These are phyloP conservation scores for Xenotilapia longispinis DNA, from an alignment of 2,113 vertebrate species.

Conservation along the genomic window DNA sequence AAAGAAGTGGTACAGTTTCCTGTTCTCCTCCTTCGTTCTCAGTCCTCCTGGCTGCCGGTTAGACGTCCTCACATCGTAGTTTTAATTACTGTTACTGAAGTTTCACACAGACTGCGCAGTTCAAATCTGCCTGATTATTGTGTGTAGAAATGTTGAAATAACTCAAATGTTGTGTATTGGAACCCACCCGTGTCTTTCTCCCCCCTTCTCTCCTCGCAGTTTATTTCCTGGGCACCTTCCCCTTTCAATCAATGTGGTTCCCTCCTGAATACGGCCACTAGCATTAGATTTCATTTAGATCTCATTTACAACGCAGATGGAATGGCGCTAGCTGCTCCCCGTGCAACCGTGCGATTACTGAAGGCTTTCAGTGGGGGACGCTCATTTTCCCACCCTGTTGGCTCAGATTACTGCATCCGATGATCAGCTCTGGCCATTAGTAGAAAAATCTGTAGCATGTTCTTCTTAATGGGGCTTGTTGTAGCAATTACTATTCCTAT, in stretches of 20 bases:
- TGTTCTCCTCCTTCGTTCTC: not conserved
- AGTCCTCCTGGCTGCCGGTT: not conserved
- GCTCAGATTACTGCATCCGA: constrained; percentile 40
- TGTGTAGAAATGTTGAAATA: constrained; percentile 8
- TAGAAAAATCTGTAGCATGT: constrained; percentile 12
- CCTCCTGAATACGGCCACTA: constrained; percentile 28
- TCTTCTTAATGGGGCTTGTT: constrained; percentile 43
- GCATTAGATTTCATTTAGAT: constrained; percentile 60
- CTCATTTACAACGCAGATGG: constrained; percentile 58
- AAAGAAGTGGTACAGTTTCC: constrained; percentile 16
- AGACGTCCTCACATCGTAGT: constrained; percentile 4
- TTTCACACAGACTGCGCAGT: not conserved
- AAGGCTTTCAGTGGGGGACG: constrained; percentile 34
- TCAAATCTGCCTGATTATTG: constrained; percentile 2
- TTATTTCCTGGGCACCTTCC: constrained; percentile 44
- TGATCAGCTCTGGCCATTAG: constrained; percentile 35
- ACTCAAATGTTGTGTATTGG: not conserved
- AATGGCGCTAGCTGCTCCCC: constrained; percentile 38
- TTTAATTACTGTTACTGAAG: constrained; percentile 45
- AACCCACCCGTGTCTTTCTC: not conserved
- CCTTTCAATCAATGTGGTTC: constrained; percentile 46
- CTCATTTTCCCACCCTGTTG: constrained; percentile 23
- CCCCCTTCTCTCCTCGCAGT: constrained; percentile 10
- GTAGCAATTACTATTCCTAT: constrained; percentile 18
- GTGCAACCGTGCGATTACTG: constrained; percentile 43